phyloP scores from a whole-genome alignment of 2,888 invertebrate genomes.

The Cheilosia variabilis region DNA sequence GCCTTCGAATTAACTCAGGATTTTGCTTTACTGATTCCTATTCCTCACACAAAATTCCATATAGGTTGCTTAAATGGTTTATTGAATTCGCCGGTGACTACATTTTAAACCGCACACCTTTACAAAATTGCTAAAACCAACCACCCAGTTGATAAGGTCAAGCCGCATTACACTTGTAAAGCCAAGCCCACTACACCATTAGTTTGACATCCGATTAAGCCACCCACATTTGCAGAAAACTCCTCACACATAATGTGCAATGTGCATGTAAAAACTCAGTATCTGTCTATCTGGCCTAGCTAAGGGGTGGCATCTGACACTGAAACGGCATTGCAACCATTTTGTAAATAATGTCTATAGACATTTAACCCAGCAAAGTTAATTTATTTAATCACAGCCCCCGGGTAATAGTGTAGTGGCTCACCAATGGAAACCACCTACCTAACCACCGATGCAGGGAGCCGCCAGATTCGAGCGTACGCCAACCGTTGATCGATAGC shows the following conservation, averaged over 20 bases:
- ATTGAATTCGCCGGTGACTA: too few relatives aligned
- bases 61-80: too few relatives aligned
- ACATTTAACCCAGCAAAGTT: slow-evolving; percentile 54
- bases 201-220: slow-evolving; percentile 42
- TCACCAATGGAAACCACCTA: not conserved
- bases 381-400: slow-evolving; percentile 65
- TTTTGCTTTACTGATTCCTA: too few relatives aligned
- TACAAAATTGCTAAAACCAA: not conserved
- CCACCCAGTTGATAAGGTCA: slow-evolving; percentile 19
- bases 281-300: not conserved
- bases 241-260: not conserved
- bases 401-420: slow-evolving; percentile 1
- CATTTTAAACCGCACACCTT: too few relatives aligned
- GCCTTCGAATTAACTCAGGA: too few relatives aligned
- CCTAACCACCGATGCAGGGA: not conserved
- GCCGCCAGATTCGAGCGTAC: slow-evolving; percentile 8
- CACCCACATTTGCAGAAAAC: slow-evolving; percentile 2
- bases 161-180: slow-evolving; percentile 14
- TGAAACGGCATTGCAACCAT: not conserved
- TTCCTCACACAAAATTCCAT: too few relatives aligned
- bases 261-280: not conserved
- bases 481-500: slow-evolving; percentile 55
- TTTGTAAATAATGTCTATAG: slow-evolving; percentile 13
- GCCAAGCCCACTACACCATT: slow-evolving; percentile 10
- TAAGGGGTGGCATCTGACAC: not conserved